Conservation (phyloP, 2,113 vertebrate species). For the Phrynosoma platyrhinos region DNA sequence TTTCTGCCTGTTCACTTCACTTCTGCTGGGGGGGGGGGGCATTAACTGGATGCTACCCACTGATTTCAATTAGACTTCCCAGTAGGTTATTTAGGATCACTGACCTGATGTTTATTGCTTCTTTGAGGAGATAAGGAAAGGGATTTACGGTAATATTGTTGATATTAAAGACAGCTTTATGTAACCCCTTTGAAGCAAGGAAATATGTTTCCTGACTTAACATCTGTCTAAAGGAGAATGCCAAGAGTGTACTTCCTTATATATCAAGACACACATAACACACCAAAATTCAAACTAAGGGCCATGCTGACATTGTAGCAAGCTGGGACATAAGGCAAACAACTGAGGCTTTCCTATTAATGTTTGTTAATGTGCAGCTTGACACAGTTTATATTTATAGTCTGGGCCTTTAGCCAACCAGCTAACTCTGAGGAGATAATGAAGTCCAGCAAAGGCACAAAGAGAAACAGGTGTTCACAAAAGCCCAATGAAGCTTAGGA, state of each 20-base stretch:
- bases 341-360: too few species aligned
- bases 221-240: constrained; percentile 43
- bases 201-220: background rate
- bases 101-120: background rate
- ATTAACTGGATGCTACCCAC: background rate
- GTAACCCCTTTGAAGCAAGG: background rate
- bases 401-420: too few species aligned
- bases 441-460: too few species aligned
- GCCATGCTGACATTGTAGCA: background rate
- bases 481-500: too few species aligned
- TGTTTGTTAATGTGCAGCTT: too few species aligned
- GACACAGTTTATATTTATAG: too few species aligned
- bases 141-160: background rate
- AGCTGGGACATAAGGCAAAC: too few species aligned
- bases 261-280: background rate
- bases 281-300: background rate
- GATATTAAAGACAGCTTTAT: background rate
- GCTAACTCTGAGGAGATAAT: too few species aligned
- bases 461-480: too few species aligned
- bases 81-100: background rate
- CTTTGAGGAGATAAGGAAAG: background rate
- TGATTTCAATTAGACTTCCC: background rate
- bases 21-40: background rate
- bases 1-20: background rate
- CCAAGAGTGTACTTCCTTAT: background rate